Base-by-base conservation (phyloP, 2,888 invertebrate species). In the Pyrrhia umbra region DNA sequence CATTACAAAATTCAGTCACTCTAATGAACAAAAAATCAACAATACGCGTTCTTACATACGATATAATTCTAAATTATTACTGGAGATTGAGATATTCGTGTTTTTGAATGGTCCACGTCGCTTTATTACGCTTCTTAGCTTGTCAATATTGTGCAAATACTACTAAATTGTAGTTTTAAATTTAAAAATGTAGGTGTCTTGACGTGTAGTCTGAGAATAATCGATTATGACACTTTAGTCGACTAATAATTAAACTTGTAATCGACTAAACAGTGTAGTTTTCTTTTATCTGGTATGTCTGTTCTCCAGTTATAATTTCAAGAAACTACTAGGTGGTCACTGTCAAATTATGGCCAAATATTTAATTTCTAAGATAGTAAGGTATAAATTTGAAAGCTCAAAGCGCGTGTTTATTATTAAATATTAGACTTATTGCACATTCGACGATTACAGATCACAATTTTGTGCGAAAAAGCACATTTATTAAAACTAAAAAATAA, bases 401-500 rank as follows among this genome's bases (percentile, higher is more conserved):
- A 87, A 88, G 88, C 88, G 80, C 79, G 83, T 84, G 84, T 82
- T 72, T 72, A 69, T 76, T 79, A 73, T 80, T 80, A 79, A 75
- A 75, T 79, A 74, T 81, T 70, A 70, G 76, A 77, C 79, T 82
- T 86, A 87, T 88, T 89, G 88, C 88, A 89, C 87, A 81, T 83
- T 78, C 64, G 75, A 77, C 72, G 72, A 67, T 65, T 81, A 80
- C 74, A 88, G 85, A 90, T 89, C 88, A 90, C 88, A 86, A n/a
- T 81, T 68, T 80, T 79, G 88, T 85, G 88, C 85, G 78, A 80
- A 80, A 75, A 79, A 85, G 86, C 89, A 89, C 90, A 81, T 82
- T 80, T 45, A 68, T 56, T 69, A 77, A 74, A 82, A 82, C 69
- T 83, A 81, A 80, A 83, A 68, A 78, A 81, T 74, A 80, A 81